phyloP scores from a whole-genome alignment of 2,113 vertebrate genomes.

The Malurus cyaneus region DNA sequence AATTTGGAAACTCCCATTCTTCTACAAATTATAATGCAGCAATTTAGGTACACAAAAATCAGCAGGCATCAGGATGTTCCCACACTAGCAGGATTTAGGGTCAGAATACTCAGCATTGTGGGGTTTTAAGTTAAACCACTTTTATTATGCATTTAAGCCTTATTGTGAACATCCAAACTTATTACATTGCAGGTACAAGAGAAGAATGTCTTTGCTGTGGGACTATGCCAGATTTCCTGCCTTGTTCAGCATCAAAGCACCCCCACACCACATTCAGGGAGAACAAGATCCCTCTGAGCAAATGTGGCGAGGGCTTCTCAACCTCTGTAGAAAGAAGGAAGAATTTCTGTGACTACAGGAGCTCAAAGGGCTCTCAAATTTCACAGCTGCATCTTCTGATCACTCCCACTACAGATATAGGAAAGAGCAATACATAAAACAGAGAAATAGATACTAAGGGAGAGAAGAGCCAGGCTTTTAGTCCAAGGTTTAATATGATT shows the following conservation, averaged over 20 bases:
- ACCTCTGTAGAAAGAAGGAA: not conserved
- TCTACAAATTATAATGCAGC: not conserved
- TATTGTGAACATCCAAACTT: not conserved
- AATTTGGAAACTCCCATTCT: not conserved
- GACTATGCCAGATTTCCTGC: rapidly evolving
- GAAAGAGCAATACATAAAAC: not conserved
- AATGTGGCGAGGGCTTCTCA: not conserved
- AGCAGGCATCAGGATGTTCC: not conserved
- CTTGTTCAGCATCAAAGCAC: not conserved
- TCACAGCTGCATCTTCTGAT: not conserved
- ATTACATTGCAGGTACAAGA: rapidly evolving
- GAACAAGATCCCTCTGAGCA: not conserved
- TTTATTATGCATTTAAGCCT: not conserved
- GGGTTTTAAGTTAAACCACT: not conserved
- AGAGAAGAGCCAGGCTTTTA: not conserved
- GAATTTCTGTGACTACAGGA: not conserved
- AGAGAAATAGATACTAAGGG: not conserved
- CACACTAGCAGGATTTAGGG: not conserved
- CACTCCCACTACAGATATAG: not conserved
- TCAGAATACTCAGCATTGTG: not conserved
- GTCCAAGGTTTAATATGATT: not conserved
- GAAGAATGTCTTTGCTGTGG: not conserved
- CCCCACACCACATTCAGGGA: rapidly evolving
- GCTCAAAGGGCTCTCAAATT: not conserved
- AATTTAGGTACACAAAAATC: not conserved